Base-by-base conservation (phyloP, 2,113 vertebrate species). In the Callopanchax toddi region DNA sequence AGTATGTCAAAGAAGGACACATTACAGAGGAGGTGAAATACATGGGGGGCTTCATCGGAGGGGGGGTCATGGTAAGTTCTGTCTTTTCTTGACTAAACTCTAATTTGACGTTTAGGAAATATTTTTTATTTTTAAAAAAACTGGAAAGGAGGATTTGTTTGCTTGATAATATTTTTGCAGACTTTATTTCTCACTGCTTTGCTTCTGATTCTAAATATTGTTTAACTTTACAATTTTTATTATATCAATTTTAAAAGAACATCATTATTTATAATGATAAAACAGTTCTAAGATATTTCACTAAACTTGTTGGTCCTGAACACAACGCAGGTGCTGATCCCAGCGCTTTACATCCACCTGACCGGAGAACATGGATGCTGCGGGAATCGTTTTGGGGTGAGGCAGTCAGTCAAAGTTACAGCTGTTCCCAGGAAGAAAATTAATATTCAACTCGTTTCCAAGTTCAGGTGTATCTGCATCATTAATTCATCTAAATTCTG, bases 11-110 rank as follows among this genome's bases (percentile, higher is more conserved):
- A 25, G 79, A 87, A 0, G 74, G 76, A 15, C 58, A 80, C 9
- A 68, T 94, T 7, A 93, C 93, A 0, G 69, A 80, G 3, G 92
- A 93, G 54, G 91, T 93, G 12, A 86, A 83, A 17, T 93, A 91
- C 72, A 78, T 93, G 78, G 93, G 92, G 1, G 93, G 93, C 11
- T n/a, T 93, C 11, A 2, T 93, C 0, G 92, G 93, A 62, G 92
- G 92, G 0, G 93, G 93, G 0, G 0, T 91, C 1, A 6, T 93
- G 93, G 93, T 93, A 44, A 93, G 92, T 64, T 22, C 13, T 22
- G 45, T 20, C 22, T n/a, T n/a, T n/a, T 1, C 1, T 34, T 7
- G 16, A 37, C 11, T 51, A 29, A 42, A 15, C 37, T 9, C 11
- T 32, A 10, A 2, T 49, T 7, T 22, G 20, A 43, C 18, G 4